Percentiles rank a stretch among this genome's conserved stretches.
Conservation (phyloP, 92 coral and sea anemone species). For the Umimayanthus chanpuru region DNA sequence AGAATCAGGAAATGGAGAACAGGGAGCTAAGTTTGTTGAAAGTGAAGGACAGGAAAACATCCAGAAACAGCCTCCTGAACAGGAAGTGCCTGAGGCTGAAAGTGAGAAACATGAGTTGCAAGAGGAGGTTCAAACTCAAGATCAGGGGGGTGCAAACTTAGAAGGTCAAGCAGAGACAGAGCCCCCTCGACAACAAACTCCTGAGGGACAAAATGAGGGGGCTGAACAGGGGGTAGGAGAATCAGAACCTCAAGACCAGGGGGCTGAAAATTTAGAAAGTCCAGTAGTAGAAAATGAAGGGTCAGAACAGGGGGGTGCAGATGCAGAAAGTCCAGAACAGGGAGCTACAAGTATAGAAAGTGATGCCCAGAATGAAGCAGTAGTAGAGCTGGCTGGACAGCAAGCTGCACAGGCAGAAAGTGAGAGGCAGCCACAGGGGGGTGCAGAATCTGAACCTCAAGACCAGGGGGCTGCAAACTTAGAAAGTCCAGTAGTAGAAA, state of each 20-base stretch:
- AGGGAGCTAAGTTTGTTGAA: conserved; percentile 21
- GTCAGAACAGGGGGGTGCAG: not conserved
- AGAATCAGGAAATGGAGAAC: too few relatives aligned
- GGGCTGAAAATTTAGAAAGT: conserved; percentile 16
- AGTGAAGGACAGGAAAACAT: conserved; percentile 8
- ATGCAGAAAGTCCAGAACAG: conserved; percentile 37
- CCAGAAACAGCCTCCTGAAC: conserved; percentile 6
- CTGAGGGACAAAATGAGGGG: not conserved
- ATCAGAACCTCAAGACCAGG: conserved; percentile 2
- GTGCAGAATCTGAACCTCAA: conserved; percentile 1
- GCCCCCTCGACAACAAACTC: not conserved
- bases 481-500: conserved; percentile 30
- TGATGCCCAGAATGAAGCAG: conserved; percentile 6
- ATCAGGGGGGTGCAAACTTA: conserved; percentile 21
- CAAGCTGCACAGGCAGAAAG: conserved; percentile 30
- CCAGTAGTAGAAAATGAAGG: conserved; percentile 19
- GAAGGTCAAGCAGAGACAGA: conserved; percentile 8
- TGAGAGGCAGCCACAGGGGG: conserved; percentile 17
- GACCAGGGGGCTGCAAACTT: conserved; percentile 7
- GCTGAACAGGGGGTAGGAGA: conserved; percentile 1
- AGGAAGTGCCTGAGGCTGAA: not conserved
- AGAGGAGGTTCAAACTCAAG: not conserved
- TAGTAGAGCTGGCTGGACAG: not conserved
- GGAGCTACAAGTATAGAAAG: conserved; percentile 16
- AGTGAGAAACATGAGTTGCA: not conserved